phyloP scores from a whole-genome alignment of 2,113 vertebrate genomes.

The Puntigrus tetrazona region DNA sequence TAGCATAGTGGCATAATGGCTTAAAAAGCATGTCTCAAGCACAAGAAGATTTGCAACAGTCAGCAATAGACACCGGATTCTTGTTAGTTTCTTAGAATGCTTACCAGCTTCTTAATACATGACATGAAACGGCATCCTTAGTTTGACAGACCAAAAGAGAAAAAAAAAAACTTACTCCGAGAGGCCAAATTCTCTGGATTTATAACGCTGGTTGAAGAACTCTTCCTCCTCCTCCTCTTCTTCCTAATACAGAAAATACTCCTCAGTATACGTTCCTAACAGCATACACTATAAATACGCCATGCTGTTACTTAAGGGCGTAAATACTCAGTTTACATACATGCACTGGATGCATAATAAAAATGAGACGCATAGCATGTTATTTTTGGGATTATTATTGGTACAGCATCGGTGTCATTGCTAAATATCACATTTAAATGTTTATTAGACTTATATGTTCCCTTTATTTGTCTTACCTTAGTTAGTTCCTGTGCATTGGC shows the following conservation, averaged over 20 bases:
- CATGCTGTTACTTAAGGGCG: not conserved
- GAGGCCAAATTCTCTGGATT: slow-evolving; percentile 96
- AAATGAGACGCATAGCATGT: not conserved
- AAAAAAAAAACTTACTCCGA: slow-evolving; percentile 88
- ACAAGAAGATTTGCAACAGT: slow-evolving; percentile 21
- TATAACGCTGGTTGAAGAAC: slow-evolving; percentile 97
- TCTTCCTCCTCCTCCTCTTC: slow-evolving; percentile 98
- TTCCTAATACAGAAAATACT: slow-evolving; percentile 66
- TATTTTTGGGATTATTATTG: not conserved
- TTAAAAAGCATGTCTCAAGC: slow-evolving; percentile 27
- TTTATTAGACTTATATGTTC: slow-evolving; percentile 1
- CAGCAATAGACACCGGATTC: not conserved
- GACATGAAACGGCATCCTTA: not conserved
- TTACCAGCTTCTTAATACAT: not conserved
- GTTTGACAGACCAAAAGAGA: not conserved
- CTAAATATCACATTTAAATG: not conserved
- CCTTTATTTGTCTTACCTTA: slow-evolving; percentile 62
- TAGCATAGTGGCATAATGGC: not conserved
- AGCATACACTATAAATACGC: not conserved
- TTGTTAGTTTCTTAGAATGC: not conserved
- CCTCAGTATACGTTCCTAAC: not conserved
- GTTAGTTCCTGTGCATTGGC: slow-evolving; percentile 81
- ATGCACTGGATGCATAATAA: not conserved
- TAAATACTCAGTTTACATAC: not conserved
- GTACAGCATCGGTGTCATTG: not conserved